phyloP scores from a whole-genome alignment of 2,888 invertebrate genomes.

The Ptilodon capucinus region DNA sequence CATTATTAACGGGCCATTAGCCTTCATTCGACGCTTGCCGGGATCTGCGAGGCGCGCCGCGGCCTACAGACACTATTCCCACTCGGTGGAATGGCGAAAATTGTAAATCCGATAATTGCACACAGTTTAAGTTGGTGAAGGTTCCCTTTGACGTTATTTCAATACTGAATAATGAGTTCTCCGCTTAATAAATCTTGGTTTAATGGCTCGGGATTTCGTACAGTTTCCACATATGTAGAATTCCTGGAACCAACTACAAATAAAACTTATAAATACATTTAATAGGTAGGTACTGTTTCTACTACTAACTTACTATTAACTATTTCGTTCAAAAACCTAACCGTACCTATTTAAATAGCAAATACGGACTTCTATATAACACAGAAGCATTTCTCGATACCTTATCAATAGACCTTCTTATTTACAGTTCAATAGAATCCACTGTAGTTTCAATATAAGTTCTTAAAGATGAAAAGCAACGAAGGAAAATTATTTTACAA shows the following conservation, averaged over 20 bases:
- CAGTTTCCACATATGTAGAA: too few species aligned
- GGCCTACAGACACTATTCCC: conserved; percentile 30
- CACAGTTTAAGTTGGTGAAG: conserved; percentile 14
- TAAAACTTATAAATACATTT: too few species aligned
- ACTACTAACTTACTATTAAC: too few species aligned
- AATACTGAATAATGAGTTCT: conserved; percentile 5
- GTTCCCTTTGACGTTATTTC: conserved; percentile 11
- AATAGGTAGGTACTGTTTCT: too few species aligned
- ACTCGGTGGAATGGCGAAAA: conserved; percentile 19
- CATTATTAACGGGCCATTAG: conserved; percentile 77
- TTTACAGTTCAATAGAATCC: too few species aligned
- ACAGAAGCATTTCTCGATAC: too few species aligned
- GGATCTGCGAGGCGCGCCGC: conserved; percentile 43
- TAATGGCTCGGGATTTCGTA: too few species aligned
- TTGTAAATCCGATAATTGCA: conserved; percentile 42
- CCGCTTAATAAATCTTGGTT: neutral
- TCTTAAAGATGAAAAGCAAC: conserved; percentile 10
- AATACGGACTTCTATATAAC: too few species aligned
- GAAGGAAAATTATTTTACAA: conserved; percentile 21
- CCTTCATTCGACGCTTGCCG: conserved; percentile 59
- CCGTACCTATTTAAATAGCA: too few species aligned
- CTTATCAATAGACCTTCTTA: neutral
- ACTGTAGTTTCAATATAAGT: neutral
- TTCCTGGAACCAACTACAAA: too few species aligned
- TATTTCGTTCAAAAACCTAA: too few species aligned